phyloP scores from a whole-genome alignment of 1,140 invertebrate species.

The Coenobita brevimanus region DNA sequence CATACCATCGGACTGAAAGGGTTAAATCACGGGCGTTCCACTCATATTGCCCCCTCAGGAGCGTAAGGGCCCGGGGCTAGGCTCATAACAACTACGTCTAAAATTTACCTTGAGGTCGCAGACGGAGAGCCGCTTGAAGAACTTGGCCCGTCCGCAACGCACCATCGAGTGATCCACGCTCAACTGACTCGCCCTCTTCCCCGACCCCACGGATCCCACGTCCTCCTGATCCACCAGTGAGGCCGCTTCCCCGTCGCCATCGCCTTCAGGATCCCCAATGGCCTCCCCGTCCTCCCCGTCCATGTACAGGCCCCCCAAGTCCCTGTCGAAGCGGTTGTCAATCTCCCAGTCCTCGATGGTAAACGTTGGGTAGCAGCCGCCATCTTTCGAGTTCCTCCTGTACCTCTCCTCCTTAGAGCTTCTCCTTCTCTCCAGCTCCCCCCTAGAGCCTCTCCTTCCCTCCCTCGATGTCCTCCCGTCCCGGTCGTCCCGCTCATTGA shows the following conservation, averaged over 20 bases:
- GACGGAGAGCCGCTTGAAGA: slow-evolving; percentile 63
- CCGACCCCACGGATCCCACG: slow-evolving; percentile 45
- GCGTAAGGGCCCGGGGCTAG: no score
- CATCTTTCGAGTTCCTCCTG: slow-evolving; percentile 17
- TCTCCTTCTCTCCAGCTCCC: no score
- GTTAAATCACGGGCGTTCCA: no score
- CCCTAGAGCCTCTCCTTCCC: no score
- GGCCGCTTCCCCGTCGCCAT: slow-evolving; percentile 36
- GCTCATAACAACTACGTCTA: no score
- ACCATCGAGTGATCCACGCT: slow-evolving; percentile 65
- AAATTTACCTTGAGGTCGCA: slow-evolving; percentile 66
- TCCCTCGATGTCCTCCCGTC: no score
- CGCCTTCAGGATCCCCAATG: slow-evolving; percentile 43
- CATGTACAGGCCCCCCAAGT: slow-evolving; percentile 26
- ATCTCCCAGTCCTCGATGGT: slow-evolving; percentile 64
- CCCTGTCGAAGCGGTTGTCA: slow-evolving; percentile 37
- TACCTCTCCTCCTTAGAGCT: slow-evolving; percentile 24
- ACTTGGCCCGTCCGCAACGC: slow-evolving; percentile 58
- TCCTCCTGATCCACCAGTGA: slow-evolving; percentile 60
- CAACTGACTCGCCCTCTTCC: slow-evolving; percentile 50
- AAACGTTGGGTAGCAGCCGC: slow-evolving; percentile 54
- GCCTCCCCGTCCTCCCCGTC: slow-evolving; percentile 42
- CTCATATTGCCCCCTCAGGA: no score
- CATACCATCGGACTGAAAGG: no score
- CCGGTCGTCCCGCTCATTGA: slow-evolving; percentile 28